phyloP scores from a whole-genome alignment of 1,140 invertebrate species.

The Drosophila paulistorum region DNA sequence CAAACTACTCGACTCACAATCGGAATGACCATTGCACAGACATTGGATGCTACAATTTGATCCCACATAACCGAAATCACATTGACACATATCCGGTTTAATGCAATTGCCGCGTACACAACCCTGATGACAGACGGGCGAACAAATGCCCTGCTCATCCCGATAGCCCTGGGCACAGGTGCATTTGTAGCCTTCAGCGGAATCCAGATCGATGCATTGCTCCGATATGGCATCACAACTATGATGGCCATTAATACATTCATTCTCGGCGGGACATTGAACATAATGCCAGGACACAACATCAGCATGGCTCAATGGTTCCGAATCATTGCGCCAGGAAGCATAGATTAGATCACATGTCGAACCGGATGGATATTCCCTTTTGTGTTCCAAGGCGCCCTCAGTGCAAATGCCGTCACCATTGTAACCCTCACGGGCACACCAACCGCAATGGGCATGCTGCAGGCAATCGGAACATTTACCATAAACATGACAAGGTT shows the following conservation, averaged over 20 bases:
- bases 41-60: slow-evolving; percentile 96
- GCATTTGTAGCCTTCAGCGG: slow-evolving; percentile 90
- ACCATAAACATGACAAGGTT: slow-evolving; percentile 91
- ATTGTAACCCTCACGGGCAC: slow-evolving; percentile 86
- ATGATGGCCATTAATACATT: slow-evolving; percentile 96
- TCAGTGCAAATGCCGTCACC: slow-evolving; percentile 90
- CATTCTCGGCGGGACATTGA: slow-evolving; percentile 95
- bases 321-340: slow-evolving; percentile 83
- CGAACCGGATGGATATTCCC: slow-evolving; percentile 87
- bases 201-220: slow-evolving; percentile 88
- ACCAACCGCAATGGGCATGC: slow-evolving; percentile 95
- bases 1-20: slow-evolving; percentile 93
- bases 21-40: slow-evolving; percentile 96
- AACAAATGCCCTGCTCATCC: slow-evolving; percentile 86
- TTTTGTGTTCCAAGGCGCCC: slow-evolving; percentile 89
- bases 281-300: slow-evolving; percentile 91
- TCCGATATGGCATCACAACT: slow-evolving; percentile 94
- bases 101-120: slow-evolving; percentile 95
- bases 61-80: slow-evolving; percentile 97
- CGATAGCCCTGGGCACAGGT: slow-evolving; percentile 93
- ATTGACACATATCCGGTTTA: slow-evolving; percentile 92
- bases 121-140: slow-evolving; percentile 93
- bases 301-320: slow-evolving; percentile 69
- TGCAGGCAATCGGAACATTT: slow-evolving; percentile 94
- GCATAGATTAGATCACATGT: slow-evolving; percentile 87